Percentiles rank a stretch among this genome's conserved stretches.
Conservation (phyloP, 2,113 vertebrate genomes). For the Sinosuthora webbiana region DNA sequence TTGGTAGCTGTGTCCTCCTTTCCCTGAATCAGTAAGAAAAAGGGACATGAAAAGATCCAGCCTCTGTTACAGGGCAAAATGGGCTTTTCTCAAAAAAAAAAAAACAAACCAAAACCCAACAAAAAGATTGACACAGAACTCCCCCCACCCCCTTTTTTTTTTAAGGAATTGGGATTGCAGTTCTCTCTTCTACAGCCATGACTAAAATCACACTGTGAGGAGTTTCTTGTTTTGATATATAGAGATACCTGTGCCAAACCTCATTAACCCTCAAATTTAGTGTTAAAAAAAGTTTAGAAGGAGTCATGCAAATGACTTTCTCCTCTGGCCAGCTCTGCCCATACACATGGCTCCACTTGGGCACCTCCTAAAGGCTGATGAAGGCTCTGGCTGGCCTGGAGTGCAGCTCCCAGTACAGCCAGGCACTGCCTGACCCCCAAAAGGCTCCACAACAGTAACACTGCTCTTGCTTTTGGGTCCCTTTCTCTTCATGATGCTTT, state of each 20-base stretch:
- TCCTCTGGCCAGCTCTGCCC: background rate
- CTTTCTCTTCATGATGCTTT: background rate
- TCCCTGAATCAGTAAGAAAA: background rate
- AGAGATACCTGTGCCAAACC: background rate
- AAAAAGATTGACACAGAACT: background rate
- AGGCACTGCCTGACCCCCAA: background rate
- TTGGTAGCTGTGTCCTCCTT: background rate
- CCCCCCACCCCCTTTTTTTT: background rate
- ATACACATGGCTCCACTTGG: background rate
- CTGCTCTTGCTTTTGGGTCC: background rate
- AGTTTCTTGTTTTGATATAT: background rate
- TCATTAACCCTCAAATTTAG: background rate
- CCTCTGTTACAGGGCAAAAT: background rate
- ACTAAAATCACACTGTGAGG: background rate
- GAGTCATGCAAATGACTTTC: background rate
- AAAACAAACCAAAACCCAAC: rapidly evolving
- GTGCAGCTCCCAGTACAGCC: background rate
- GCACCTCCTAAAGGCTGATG: background rate
- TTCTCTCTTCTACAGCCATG: background rate
- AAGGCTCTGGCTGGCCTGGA: background rate
- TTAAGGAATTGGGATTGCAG: background rate
- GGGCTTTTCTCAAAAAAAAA: background rate
- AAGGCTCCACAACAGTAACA: background rate
- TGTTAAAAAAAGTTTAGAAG: background rate
- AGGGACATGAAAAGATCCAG: background rate